Evolutionary conservation across 2,888 invertebrate genomes (phyloP).

Genomic region (Mactromeris polynyma): DNA sequence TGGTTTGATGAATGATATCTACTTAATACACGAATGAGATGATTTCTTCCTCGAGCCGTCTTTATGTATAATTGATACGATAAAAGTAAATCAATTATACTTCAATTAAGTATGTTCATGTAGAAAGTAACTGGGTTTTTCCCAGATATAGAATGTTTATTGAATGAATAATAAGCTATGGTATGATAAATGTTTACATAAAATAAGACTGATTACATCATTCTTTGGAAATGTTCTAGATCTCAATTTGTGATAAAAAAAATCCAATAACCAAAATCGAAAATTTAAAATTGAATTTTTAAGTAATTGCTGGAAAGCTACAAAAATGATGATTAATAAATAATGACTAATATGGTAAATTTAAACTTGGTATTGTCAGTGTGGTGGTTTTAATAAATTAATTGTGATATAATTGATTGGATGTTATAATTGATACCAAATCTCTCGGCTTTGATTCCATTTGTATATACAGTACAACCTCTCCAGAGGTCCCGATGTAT

Average conservation of each 20-base stretch:
- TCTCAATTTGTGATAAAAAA: background rate
- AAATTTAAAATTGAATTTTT: background rate
- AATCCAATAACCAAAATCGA: background rate
- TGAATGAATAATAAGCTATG: background rate
- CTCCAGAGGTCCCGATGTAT: too few species aligned
- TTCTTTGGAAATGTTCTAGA: background rate
- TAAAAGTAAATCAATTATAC: background rate
- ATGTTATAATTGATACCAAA: too few species aligned
- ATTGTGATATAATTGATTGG: too few species aligned
- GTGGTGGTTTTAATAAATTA: too few species aligned
- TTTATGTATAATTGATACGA: background rate
- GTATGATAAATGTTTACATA: background rate
- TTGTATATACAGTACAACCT: too few species aligned
- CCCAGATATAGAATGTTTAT: constrained; percentile 1
- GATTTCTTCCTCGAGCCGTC: background rate
- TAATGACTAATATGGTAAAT: too few species aligned
- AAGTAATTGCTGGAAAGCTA: too few species aligned
- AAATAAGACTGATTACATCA: background rate
- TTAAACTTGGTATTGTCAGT: too few species aligned
- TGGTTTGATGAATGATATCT: background rate
- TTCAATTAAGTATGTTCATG: background rate
- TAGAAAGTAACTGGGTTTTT: background rate
- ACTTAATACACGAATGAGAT: background rate
- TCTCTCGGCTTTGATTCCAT: too few species aligned
- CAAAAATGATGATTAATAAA: too few species aligned